A percentile compares a stretch with the other conserved stretches of the same genome.
Conservation (phyloP, 37 sponge, comb jelly and placozoan genomes). For the Spongilla lacustris region DNA sequence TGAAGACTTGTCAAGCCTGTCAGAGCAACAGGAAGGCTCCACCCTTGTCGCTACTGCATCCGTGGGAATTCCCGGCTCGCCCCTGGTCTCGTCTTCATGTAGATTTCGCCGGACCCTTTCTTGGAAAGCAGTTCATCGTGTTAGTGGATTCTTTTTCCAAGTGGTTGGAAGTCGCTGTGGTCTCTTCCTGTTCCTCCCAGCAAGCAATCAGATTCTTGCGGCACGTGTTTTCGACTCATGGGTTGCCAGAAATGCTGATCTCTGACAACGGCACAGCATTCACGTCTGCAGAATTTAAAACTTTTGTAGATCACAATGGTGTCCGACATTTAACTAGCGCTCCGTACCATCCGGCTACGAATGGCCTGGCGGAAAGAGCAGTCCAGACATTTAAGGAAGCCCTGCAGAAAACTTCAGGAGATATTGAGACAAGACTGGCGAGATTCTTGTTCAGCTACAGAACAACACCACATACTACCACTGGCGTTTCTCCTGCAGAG, state of each 20-base stretch:
- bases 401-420: conserved; percentile 4
- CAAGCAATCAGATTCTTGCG: conserved; percentile 7
- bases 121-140: conserved; percentile 27
- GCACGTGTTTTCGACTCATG: neutral
- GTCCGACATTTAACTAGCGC: neutral
- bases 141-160: conserved; percentile 29
- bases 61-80: conserved; percentile 8
- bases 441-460: conserved; percentile 40
- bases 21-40: neutral
- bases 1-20: conserved; percentile 6
- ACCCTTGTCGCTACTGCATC: neutral
- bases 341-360: conserved; percentile 41
- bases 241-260: neutral
- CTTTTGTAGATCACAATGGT: neutral
- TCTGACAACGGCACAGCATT: conserved; percentile 4
- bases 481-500: conserved; percentile 32
- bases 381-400: conserved; percentile 39
- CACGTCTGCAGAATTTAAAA: neutral
- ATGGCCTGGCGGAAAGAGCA: conserved; percentile 35
- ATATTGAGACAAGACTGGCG: conserved; percentile 8
- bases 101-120: conserved; percentile 11
- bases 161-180: conserved; percentile 24
- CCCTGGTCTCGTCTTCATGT: conserved; percentile 19
- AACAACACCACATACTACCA: conserved; percentile 40
- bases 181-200: conserved; percentile 3